phyloP scores from a whole-genome alignment of 2,797 vertebrate species.

The Caiman crocodilus region DNA sequence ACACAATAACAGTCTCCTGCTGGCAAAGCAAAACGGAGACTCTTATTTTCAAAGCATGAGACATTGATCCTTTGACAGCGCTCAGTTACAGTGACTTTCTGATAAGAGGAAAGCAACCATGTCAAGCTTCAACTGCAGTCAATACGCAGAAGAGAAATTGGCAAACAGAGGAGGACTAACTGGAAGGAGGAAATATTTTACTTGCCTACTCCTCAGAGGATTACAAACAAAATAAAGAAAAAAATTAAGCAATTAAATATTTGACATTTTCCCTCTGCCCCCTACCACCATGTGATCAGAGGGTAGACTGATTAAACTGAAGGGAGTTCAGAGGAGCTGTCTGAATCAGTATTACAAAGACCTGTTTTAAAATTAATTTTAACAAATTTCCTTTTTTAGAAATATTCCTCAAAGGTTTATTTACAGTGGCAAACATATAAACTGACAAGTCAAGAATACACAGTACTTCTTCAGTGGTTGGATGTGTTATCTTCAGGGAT shows the following conservation, averaged over 20 bases:
- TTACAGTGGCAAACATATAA: background rate
- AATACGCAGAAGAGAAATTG: background rate
- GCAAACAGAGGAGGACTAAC: background rate
- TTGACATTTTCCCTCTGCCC: background rate
- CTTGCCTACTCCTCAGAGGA: background rate
- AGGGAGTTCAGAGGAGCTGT: background rate
- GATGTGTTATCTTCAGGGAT: background rate
- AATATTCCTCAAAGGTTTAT: background rate
- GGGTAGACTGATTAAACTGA: background rate
- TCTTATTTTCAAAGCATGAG: background rate
- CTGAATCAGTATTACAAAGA: background rate
- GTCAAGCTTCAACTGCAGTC: background rate
- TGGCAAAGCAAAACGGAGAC: background rate
- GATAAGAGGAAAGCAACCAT: background rate
- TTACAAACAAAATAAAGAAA: background rate
- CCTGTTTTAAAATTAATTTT: background rate
- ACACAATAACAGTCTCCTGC: background rate
- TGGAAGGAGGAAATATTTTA: background rate
- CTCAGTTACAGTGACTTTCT: background rate
- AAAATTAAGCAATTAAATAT: background rate
- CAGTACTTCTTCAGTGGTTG: background rate
- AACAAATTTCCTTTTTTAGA: background rate
- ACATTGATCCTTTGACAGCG: rapidly evolving
- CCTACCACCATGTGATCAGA: background rate
- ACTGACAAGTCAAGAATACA: background rate